Evolutionary conservation across 2,113 vertebrate genomes (phyloP).

Genomic region (Aythya baeri): DNA sequence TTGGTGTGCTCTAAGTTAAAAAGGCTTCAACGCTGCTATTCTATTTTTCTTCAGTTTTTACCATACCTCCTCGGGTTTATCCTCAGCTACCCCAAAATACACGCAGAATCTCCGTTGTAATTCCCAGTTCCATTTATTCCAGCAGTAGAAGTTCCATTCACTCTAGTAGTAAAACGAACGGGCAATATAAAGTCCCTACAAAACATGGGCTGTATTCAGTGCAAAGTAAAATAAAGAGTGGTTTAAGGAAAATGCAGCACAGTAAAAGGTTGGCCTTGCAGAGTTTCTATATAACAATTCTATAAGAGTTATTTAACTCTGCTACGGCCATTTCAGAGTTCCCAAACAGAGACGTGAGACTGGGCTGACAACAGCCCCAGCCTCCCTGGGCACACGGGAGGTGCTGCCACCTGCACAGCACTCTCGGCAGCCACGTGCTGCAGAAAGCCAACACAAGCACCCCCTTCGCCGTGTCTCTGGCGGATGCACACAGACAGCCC

Average conservation of each 20-base stretch:
- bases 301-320: too few relatives aligned
- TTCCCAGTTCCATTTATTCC: neutral
- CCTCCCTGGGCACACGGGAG: fast-evolving
- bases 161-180: neutral
- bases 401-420: fast-evolving
- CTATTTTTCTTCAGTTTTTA: neutral
- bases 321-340: neutral
- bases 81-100: neutral
- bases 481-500: neutral
- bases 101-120: neutral
- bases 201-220: neutral
- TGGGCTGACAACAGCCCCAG: fast-evolving
- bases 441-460: neutral
- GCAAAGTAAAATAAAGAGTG: neutral
- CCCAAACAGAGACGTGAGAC: fast-evolving
- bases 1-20: neutral
- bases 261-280: neutral
- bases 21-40: neutral
- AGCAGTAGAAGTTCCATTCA: neutral
- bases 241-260: neutral
- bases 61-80: neutral
- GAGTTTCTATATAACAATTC: neutral
- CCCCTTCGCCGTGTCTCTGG: neutral
- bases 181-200: neutral
- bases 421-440: fast-evolving